phyloP scores from a whole-genome alignment of 2,888 invertebrate genomes.

The Chymomyza caudatula region DNA sequence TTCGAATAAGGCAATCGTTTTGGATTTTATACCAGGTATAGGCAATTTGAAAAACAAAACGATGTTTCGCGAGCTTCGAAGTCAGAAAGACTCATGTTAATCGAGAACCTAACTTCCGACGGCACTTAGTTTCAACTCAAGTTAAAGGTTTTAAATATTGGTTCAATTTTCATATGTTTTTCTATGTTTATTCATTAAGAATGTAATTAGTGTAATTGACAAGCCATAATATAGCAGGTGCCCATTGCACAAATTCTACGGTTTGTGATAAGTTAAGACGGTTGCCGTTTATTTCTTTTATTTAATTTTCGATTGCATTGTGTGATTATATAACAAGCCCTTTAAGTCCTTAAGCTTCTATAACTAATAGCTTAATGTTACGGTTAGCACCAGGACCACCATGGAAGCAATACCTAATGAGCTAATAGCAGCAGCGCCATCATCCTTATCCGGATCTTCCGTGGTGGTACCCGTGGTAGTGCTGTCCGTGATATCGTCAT shows the following conservation, averaged over 20 bases:
- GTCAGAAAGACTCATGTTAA: too few species aligned
- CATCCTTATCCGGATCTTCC: slow-evolving; percentile 19
- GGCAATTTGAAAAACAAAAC: too few species aligned
- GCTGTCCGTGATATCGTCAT: background rate
- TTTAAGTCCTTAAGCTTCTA: background rate
- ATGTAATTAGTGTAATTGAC: too few species aligned
- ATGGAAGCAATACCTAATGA: slow-evolving; percentile 43
- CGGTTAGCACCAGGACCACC: slow-evolving; percentile 34
- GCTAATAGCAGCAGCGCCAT: slow-evolving; percentile 45
- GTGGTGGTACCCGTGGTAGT: slow-evolving; percentile 13
- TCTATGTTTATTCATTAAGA: too few species aligned
- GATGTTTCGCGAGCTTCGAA: too few species aligned
- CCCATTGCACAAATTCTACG: slow-evolving; percentile 17
- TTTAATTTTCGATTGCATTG: background rate
- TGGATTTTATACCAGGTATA: too few species aligned
- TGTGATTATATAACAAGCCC: slow-evolving; percentile 31
- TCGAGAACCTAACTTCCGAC: too few species aligned
- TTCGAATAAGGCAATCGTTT: too few species aligned
- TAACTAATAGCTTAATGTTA: slow-evolving; percentile 38
- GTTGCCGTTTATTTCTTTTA: slow-evolving; percentile 12
- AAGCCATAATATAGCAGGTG: too few species aligned
- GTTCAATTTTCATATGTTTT: too few species aligned
- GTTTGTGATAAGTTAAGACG: slow-evolving; percentile 24
- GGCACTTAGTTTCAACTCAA: too few species aligned
- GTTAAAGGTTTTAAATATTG: too few species aligned